Conservation (phyloP, 1,140 invertebrate genomes). For the Drosophila sucinea region DNA sequence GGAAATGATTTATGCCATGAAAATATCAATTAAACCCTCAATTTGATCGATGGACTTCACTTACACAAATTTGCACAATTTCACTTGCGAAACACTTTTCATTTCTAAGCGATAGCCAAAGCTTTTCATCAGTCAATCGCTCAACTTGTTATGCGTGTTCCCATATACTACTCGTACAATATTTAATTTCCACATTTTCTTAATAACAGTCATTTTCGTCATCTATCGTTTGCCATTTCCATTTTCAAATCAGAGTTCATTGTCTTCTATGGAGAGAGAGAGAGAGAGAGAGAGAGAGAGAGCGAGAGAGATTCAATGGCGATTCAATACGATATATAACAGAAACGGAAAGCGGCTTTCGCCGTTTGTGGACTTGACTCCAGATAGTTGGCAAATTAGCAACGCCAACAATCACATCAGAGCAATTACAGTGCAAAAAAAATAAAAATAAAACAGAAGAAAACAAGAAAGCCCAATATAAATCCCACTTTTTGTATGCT, state of each 20-base stretch:
- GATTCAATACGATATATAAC: conserved; percentile 14
- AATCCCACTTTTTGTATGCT: conserved; percentile 29
- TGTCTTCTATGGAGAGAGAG: conserved; percentile 48
- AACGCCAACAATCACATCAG: conserved; percentile 59
- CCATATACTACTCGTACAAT: conserved; percentile 6
- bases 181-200: conserved; percentile 66
- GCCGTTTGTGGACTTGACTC: conserved; percentile 41
- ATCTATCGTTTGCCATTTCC: conserved; percentile 48
- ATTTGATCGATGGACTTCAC: background rate
- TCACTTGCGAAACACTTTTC: conserved; percentile 19
- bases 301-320: background rate
- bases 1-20: too few relatives aligned
- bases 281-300: background rate
- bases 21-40: conserved; percentile 1
- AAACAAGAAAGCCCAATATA: conserved; percentile 39
- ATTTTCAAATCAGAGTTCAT: conserved; percentile 77
- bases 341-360: conserved; percentile 64
- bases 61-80: background rate
- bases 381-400: conserved; percentile 78
- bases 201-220: conserved; percentile 62
- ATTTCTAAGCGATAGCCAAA: conserved; percentile 13
- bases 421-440: conserved; percentile 38
- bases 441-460: background rate
- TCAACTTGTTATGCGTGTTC: conserved; percentile 15
- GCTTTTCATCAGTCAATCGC: conserved; percentile 49